A percentile compares a stretch with the other conserved stretches of the same genome.
Conservation (phyloP, 2,888 invertebrate species). For the Philopedon plagiatum region DNA sequence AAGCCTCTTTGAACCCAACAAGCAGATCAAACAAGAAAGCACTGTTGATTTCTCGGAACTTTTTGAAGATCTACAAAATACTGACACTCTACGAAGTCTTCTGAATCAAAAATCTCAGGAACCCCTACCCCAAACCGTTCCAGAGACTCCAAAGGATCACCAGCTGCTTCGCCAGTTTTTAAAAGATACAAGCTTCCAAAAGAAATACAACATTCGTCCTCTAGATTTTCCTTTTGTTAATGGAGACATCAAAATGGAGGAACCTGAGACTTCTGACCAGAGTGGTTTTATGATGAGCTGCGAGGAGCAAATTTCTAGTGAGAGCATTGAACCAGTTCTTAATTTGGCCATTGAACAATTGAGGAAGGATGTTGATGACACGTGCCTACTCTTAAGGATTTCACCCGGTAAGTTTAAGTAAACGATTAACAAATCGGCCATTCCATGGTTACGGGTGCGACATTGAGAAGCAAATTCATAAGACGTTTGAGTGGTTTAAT, state of each 20-base stretch:
- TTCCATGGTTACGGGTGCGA: no score
- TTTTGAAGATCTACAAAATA: constrained; percentile 71
- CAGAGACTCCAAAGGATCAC: constrained; percentile 75
- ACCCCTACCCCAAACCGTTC: constrained; percentile 54
- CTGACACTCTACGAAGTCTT: constrained; percentile 58
- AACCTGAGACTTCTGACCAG: constrained; percentile 70
- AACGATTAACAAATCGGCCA: no score
- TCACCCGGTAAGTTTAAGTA: constrained; percentile 86
- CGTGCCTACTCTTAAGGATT: constrained; percentile 88
- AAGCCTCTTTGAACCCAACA: constrained; percentile 61
- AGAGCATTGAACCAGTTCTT: constrained; percentile 86
- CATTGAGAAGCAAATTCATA: no score
- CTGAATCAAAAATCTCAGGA: constrained; percentile 56
- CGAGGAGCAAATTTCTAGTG: constrained; percentile 75
- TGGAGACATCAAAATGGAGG: constrained; percentile 77
- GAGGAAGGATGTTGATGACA: constrained; percentile 87
- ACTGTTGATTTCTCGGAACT: constrained; percentile 76
- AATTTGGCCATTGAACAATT: constrained; percentile 90
- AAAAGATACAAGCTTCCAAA: constrained; percentile 88
- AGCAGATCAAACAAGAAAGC: constrained; percentile 72
- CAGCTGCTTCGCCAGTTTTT: constrained; percentile 85
- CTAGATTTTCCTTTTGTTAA: constrained; percentile 76
- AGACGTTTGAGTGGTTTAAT: no score
- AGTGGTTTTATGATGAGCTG: constrained; percentile 68
- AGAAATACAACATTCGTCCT: constrained; percentile 85